phyloP scores from a whole-genome alignment of 2,113 vertebrate genomes.

The Anseranas semipalmata region DNA sequence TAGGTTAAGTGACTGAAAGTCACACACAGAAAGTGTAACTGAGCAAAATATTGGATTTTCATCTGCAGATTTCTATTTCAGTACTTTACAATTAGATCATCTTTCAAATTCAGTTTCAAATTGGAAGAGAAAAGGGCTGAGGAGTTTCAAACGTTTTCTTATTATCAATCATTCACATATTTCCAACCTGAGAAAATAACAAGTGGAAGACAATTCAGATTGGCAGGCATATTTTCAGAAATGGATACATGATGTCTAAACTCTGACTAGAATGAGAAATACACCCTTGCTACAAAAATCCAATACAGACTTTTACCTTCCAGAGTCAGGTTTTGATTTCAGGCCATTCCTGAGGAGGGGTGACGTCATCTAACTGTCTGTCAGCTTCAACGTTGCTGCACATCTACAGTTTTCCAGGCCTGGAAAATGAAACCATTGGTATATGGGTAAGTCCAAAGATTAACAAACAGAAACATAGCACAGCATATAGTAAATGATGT shows the following conservation, averaged over 20 bases:
- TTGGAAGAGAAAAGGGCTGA: not conserved
- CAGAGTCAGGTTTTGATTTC: not conserved
- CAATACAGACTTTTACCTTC: not conserved
- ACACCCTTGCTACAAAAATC: not conserved
- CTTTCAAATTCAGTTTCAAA: constrained; percentile 20
- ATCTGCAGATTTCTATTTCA: not conserved
- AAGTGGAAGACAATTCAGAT: not conserved
- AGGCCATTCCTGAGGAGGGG: not conserved
- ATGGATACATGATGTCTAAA: not conserved
- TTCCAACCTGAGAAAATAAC: not conserved
- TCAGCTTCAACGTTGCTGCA: not conserved
- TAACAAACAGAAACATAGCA: not conserved
- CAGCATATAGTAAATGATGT: not conserved
- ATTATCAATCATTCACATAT: not conserved
- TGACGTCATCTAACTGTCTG: not conserved
- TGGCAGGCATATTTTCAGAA: not conserved
- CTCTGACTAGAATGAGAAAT: not conserved
- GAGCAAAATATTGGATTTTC: not conserved
- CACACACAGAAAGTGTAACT: not conserved
- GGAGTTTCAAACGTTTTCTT: constrained; percentile 9
- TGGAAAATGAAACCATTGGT: not conserved
- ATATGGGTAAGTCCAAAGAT: not conserved
- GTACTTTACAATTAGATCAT: not conserved
- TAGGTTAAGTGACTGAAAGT: not conserved
- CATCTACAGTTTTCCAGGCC: not conserved